Evolutionary conservation across 2,113 vertebrate species (phyloP).

Genomic region (Crotalus helleri): DNA sequence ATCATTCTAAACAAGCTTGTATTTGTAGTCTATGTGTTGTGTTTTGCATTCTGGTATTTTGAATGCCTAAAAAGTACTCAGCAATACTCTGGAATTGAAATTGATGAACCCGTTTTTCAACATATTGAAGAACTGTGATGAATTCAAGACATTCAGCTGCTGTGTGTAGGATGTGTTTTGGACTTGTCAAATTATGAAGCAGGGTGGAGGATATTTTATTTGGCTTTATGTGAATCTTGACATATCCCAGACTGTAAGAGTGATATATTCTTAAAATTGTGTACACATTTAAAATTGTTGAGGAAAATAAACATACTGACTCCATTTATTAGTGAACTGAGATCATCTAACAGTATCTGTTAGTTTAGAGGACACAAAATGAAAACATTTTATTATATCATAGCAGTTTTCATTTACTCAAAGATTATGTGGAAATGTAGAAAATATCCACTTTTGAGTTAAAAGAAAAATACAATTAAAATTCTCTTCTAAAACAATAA

Average conservation of each 20-base stretch:
- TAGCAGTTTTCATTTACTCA: neutral
- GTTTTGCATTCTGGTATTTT: neutral
- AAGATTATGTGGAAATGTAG: neutral
- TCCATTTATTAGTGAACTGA: neutral
- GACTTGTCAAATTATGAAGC: neutral
- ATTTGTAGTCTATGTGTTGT: neutral
- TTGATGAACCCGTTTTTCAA: neutral
- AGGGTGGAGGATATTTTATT: constrained; percentile 7
- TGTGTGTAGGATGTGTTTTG: neutral
- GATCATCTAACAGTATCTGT: too few species aligned
- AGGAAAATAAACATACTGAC: neutral
- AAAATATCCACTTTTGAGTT: neutral
- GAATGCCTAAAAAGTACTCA: accelerated
- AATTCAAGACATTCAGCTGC: neutral
- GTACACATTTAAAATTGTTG: neutral
- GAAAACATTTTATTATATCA: neutral
- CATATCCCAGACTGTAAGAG: neutral
- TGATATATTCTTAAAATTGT: neutral
- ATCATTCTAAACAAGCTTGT: neutral
- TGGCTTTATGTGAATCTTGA: neutral
- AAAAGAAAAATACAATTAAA: neutral
- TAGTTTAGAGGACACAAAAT: neutral
- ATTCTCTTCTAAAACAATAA: neutral
- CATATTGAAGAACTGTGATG: neutral
- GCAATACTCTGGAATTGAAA: neutral